These are phyloP conservation scores for Pseudomyrmex flavicornis DNA, from an alignment of 1,140 invertebrate species.

Conservation along the genomic window DNA sequence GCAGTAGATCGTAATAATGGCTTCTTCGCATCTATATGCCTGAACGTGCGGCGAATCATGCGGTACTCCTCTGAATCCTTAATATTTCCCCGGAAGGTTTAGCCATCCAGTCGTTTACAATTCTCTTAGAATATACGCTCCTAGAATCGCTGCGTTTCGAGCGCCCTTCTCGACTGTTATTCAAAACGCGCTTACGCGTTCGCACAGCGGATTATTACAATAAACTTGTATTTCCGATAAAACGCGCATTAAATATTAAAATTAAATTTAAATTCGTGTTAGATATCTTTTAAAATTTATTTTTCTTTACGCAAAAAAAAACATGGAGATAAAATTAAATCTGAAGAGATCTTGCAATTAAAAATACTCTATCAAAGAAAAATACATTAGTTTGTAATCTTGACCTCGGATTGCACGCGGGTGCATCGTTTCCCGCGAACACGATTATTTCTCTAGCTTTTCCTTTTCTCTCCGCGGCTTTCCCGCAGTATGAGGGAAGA, in stretches of 20 bases:
- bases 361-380: background rate
- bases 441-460: conserved; percentile 40
- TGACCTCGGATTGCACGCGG: conserved; percentile 19
- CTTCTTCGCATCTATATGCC: conserved; percentile 44
- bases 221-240: background rate
- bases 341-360: background rate
- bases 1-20: conserved; percentile 53
- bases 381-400: background rate
- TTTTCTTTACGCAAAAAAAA: background rate
- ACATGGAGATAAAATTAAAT: conserved; percentile 1
- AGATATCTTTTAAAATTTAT: background rate
- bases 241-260: background rate
- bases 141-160: conserved; percentile 52
- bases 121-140: conserved; percentile 67
- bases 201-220: background rate
- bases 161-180: conserved; percentile 18
- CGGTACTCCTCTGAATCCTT: conserved; percentile 53
- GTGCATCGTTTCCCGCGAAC: conserved; percentile 23
- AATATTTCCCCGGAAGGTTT: conserved; percentile 62
- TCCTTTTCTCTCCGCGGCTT: background rate
- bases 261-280: background rate
- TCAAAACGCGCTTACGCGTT: conserved; percentile 5
- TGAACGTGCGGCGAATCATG: conserved; percentile 42
- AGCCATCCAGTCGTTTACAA: conserved; percentile 57
- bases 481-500: background rate